Conservation (phyloP, 2,113 vertebrate species). For the Eptatretus burgeri region DNA sequence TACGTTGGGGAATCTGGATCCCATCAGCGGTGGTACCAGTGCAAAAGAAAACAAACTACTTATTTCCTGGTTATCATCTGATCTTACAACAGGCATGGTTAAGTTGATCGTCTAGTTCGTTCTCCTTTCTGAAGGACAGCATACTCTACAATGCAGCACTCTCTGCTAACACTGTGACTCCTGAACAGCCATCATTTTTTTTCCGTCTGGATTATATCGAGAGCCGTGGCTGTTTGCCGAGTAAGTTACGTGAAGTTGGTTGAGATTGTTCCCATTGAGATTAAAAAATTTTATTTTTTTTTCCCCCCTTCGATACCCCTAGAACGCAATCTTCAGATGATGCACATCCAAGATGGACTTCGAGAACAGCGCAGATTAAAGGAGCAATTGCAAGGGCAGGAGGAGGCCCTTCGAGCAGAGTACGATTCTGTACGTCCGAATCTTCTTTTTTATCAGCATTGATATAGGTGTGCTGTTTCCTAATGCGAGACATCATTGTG, state of each 20-base stretch:
- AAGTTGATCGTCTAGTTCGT: background rate
- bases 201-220: constrained; percentile 1
- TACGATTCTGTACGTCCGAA: constrained; percentile 49
- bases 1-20: constrained; percentile 16
- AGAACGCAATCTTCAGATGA: constrained; percentile 99
- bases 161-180: no score
- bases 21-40: constrained; percentile 7
- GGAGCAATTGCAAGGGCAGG: constrained; percentile 81
- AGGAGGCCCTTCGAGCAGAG: constrained; percentile 85
- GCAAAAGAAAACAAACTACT: constrained; percentile 9
- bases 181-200: background rate
- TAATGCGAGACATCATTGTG: no score
- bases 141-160: no score
- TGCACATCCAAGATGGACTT: constrained; percentile 98
- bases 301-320: constrained; percentile 17
- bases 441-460: no score
- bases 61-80: constrained; percentile 3
- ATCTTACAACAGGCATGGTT: background rate
- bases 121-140: background rate
- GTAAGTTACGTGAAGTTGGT: no score
- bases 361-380: constrained; percentile 89
- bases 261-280: constrained; percentile 11
- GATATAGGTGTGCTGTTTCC: no score
- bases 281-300: no score
- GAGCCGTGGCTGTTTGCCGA: constrained; percentile 3